phyloP scores from a whole-genome alignment of 2,113 vertebrate species.

The Dromiciops gliroides region DNA sequence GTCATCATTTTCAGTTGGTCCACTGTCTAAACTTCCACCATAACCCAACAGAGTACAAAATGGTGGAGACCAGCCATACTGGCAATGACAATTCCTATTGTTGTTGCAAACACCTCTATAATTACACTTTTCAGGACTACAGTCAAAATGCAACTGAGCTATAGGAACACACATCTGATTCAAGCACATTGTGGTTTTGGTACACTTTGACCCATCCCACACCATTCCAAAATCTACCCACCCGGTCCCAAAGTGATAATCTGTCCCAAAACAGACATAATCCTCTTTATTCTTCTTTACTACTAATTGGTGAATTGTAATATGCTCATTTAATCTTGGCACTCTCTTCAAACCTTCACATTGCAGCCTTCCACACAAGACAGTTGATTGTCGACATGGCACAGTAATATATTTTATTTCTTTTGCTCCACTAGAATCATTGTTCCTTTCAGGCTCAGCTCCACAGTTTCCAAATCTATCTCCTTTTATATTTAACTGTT shows the following conservation, averaged over 20 bases:
- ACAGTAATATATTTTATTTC: not conserved
- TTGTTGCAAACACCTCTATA: constrained; percentile 80
- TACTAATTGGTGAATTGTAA: constrained; percentile 61
- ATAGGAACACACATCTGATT: constrained; percentile 54
- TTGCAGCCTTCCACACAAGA: constrained; percentile 79
- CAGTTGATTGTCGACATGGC: not conserved
- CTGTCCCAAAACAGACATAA: constrained; percentile 72
- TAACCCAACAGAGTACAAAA: constrained; percentile 44
- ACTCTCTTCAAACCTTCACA: constrained; percentile 55
- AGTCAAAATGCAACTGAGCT: constrained; percentile 57
- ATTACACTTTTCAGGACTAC: constrained; percentile 59
- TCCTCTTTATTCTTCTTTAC: accelerated
- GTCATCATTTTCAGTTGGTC: constrained; percentile 45
- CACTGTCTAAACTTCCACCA: constrained; percentile 79
- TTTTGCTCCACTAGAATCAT: not conserved
- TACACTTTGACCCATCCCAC: constrained; percentile 75
- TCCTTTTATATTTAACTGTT: constrained; percentile 71
- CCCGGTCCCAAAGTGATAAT: constrained; percentile 48
- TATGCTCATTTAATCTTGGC: constrained; percentile 68
- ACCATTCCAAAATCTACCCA: constrained; percentile 62
- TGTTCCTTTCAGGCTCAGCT: accelerated
- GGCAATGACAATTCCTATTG: constrained; percentile 74
- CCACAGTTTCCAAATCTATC: constrained; percentile 83
- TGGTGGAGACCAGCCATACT: constrained; percentile 76
- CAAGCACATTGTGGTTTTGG: constrained; percentile 70